phyloP scores from a whole-genome alignment of 2,888 invertebrate species.

The Aethes cnicana region DNA sequence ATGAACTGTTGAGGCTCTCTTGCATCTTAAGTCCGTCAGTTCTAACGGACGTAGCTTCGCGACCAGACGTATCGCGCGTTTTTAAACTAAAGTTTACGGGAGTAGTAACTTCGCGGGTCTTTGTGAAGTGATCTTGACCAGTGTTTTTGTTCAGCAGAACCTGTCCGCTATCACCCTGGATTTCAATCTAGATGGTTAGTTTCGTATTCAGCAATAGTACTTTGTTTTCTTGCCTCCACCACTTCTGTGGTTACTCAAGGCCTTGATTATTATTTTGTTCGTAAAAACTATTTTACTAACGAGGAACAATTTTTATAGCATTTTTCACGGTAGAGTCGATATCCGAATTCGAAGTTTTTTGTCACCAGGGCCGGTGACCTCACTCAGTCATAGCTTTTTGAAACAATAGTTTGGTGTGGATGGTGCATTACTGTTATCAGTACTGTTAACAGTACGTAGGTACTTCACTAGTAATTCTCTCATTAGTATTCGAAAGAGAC shows the following conservation, averaged over 20 bases:
- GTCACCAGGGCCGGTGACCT: conserved; percentile 10
- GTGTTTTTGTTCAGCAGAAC: conserved; percentile 42
- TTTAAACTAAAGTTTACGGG: conserved; percentile 44
- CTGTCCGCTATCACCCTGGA: conserved; percentile 59
- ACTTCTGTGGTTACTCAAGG: conserved; percentile 26
- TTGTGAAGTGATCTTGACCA: conserved; percentile 45
- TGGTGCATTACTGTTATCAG: conserved; percentile 16
- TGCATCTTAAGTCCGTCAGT: conserved; percentile 55
- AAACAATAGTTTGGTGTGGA: conserved; percentile 10
- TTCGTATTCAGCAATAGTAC: conserved; percentile 9
- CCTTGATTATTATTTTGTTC: conserved; percentile 23
- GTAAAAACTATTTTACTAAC: conserved; percentile 11
- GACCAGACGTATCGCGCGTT: conserved; percentile 47
- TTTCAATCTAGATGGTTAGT: conserved; percentile 64
- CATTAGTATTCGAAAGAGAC: conserved; percentile 23
- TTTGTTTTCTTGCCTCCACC: conserved; percentile 17
- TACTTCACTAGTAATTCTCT: conserved; percentile 5
- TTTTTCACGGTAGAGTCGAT: conserved; percentile 19
- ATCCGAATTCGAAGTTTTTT: conserved; percentile 2
- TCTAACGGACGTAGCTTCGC: conserved; percentile 43
- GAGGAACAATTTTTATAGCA: not conserved
- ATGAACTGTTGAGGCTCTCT: conserved; percentile 32
- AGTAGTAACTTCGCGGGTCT: conserved; percentile 51
- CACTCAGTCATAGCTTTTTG: conserved; percentile 13
- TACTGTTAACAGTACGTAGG: too few relatives aligned